These are phyloP conservation scores for Nesogale talazaci DNA, from an alignment of 2,113 vertebrate species.

Conservation along the genomic window DNA sequence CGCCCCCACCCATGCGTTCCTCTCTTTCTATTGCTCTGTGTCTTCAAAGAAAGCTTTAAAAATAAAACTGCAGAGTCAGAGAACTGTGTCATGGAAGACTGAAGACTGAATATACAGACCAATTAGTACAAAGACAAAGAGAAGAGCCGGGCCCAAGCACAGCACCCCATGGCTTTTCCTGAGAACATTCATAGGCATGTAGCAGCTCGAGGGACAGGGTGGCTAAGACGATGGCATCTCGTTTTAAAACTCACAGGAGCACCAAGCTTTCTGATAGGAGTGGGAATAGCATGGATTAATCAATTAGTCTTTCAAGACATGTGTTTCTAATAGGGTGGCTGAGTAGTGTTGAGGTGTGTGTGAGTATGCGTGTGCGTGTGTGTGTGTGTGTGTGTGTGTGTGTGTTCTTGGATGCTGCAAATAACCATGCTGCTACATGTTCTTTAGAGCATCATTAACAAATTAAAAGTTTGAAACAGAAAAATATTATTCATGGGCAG, in stretches of 20 bases:
- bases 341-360: not conserved
- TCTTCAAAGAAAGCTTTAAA: conserved; percentile 18
- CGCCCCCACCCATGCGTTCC: not conserved
- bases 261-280: not conserved
- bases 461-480: conserved; percentile 51
- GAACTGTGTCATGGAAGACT: not conserved
- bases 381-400: not conserved
- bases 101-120: not conserved
- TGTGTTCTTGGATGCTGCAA: not conserved
- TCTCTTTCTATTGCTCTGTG: not conserved
- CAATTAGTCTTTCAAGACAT: not conserved
- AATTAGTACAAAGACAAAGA: not conserved
- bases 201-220: not conserved
- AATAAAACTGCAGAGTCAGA: not conserved
- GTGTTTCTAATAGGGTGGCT: not conserved
- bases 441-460: conserved; percentile 53
- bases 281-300: not conserved
- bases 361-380: not conserved
- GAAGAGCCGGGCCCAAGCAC: not conserved
- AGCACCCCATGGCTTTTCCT: not conserved
- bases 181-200: not conserved
- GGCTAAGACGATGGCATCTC: not conserved
- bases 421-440: not conserved
- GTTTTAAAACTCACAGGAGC: not conserved
- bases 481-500: conserved; percentile 28